These are phyloP conservation scores for Bombus consobrinus DNA, from an alignment of 1,140 invertebrate species.

Conservation along the genomic window DNA sequence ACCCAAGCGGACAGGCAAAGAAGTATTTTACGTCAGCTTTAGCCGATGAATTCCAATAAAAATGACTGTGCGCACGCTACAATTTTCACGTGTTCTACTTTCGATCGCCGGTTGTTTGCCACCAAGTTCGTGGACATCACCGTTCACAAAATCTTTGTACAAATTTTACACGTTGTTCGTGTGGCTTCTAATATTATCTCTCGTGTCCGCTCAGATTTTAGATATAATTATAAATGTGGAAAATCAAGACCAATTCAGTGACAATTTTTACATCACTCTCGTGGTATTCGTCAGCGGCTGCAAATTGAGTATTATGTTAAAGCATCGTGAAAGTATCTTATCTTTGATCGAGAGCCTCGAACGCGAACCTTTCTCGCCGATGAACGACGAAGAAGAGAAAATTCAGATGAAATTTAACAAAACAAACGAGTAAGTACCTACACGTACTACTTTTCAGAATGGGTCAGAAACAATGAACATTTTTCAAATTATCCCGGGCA, in stretches of 20 bases:
- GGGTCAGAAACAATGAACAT: not conserved
- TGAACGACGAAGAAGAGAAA: constrained; percentile 41
- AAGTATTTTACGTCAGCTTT: no score
- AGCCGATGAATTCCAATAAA: not conserved
- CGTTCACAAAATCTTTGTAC: constrained; percentile 35
- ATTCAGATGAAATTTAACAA: constrained; percentile 58
- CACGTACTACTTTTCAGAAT: not conserved
- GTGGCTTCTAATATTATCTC: not conserved
- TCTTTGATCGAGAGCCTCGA: constrained; percentile 3
- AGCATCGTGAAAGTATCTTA: constrained; percentile 29
- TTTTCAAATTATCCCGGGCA: not conserved
- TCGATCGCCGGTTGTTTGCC: constrained; percentile 20
- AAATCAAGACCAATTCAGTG: constrained; percentile 43
- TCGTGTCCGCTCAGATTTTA: constrained; percentile 31
- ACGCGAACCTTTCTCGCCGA: constrained; percentile 43
- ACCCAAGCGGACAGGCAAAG: not conserved
- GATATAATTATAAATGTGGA: constrained; percentile 42
- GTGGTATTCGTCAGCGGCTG: constrained; percentile 24
- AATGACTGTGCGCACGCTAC: not conserved
- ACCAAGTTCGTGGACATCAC: constrained; percentile 37
- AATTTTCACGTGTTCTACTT: not conserved
- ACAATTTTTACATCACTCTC: constrained; percentile 45
- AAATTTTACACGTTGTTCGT: constrained; percentile 8
- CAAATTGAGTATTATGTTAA: constrained; percentile 29
- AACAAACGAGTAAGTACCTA: constrained; percentile 44